Base-by-base conservation (phyloP, 2,113 vertebrate genomes). In the Ondatra zibethicus region DNA sequence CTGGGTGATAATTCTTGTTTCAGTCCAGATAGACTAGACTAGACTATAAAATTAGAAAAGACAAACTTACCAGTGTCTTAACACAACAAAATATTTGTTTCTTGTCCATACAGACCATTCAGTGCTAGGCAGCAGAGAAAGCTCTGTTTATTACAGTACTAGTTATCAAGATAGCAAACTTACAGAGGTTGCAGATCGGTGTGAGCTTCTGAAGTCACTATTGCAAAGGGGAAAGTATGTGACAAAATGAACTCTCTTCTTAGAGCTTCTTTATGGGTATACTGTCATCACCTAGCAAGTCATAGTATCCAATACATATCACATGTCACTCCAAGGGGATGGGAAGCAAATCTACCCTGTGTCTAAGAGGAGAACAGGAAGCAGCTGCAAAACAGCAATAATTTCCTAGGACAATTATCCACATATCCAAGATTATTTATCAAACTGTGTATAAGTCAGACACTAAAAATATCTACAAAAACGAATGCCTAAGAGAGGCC, bases 241-340 rank as follows among this genome's bases (percentile, higher is more conserved):
- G 36, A 31, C 29, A 96, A 92, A 81, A n/a, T 33, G 27, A 17
- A 5, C 36, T 78, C 11, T 80, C 52, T 23, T 95, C 55, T 88
- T 76, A 94, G 94, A 73, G 7, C 33, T 93, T 91, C 61, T 94
- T 77, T 58, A 31, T 90, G 36, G 85, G 80, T 75, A 17, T 63
- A 42, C 68, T 45, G 23, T 77, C 42, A 94, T 39, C 50, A 75
- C 65, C 65, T 81, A 58, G 58, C 39, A 82, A 76, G 93, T 92
- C 29, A 86, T 63, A 61, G 50, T 73, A 93, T 39, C 63, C 39
- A 89, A 78, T 82, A 72, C 25, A 77, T 77, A 33, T 84, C 76
- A 77, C 5, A n/a, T 31, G 29, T 77, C 78, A 88, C 70, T 85
- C 91, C 33, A 85, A 47, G 8, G 25, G 3, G 4, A 4, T 75